Base-by-base conservation (phyloP, 2,888 invertebrate species). In the Diadegma fenestrale region DNA sequence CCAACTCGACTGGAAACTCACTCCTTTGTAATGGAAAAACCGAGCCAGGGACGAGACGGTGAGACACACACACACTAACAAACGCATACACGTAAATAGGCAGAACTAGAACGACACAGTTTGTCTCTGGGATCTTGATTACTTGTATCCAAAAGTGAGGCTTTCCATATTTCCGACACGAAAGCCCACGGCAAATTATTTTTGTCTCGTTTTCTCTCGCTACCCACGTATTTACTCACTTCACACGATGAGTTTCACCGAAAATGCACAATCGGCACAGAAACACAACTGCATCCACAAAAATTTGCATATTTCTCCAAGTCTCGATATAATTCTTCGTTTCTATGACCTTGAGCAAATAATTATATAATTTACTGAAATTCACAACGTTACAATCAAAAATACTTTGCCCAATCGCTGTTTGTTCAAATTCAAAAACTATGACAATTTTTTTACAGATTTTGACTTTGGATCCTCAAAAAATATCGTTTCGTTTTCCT, bases 61-160 rank as follows among this genome's bases (percentile, higher is more conserved):
- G 26, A 45, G 14, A 45, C 12, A 45, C 12, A 48, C 45, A 48
- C 45, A 48, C 45, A 48, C 14, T 2, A 14, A 48, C 45, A 14
- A 17, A 48, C 45, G n/a, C 45, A 14, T n/a, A 48, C 45, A 48
- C n/a, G 6, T 48, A n/a, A n/a, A 17, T n/a, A 5, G n/a, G 6
- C 45, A 45, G 45, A 69, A 72, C 72, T 72, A 22, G 72, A 72
- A 41, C 72, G 19, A 37, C 37, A 7, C 37, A 7, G 54, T 33
- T 72, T 72, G 72, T 72, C 37, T 72, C 37, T 33, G 51, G 17
- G 48, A 54, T 58, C 58, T 58, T 72, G 72, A 72, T 72, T 58
- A 72, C 72, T 54, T 72, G 37, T 72, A 58, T 58, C 54, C 72
- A 33, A 72, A 72, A 22, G 54, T 22, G 37, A 54, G 54, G 72